These are phyloP conservation scores for Heliconius ethilla DNA, from an alignment of 2,888 invertebrate genomes.

Conservation along the genomic window DNA sequence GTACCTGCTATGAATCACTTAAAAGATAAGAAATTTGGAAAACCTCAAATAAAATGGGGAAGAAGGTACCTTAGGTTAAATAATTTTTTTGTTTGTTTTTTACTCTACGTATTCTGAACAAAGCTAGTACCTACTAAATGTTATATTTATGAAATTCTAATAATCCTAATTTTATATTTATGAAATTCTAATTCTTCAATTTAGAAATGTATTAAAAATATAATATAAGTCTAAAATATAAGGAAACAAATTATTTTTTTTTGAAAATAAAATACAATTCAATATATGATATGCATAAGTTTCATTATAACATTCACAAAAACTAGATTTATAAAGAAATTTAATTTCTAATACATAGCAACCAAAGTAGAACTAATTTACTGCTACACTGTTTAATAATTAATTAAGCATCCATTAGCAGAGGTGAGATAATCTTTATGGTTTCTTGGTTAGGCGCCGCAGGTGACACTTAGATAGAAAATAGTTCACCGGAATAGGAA, in stretches of 20 bases:
- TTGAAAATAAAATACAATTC: no score
- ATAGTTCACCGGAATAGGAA: neutral
- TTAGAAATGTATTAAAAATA: no score
- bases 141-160: no score
- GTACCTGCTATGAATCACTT: slow-evolving; percentile 49
- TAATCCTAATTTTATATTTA: no score
- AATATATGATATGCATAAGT: neutral
- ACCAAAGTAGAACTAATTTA: neutral
- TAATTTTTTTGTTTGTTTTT: neutral
- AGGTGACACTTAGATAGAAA: slow-evolving; percentile 56
- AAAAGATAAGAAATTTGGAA: slow-evolving; percentile 35
- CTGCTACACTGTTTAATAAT: slow-evolving; percentile 58
- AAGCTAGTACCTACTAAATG: neutral
- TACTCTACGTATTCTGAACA: neutral
- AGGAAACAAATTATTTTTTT: no score
- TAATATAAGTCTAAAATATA: no score
- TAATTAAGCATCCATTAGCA: slow-evolving; percentile 71
- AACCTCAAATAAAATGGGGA: neutral
- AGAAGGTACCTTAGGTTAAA: neutral
- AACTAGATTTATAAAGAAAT: neutral
- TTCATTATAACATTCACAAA: neutral
- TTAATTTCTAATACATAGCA: neutral
- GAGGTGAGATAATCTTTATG: slow-evolving; percentile 71
- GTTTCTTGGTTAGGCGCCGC: slow-evolving; percentile 55
- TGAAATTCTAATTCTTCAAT: no score